Evolutionary conservation across 1,140 invertebrate genomes (phyloP).

Genomic region (Papilio xuthus): DNA sequence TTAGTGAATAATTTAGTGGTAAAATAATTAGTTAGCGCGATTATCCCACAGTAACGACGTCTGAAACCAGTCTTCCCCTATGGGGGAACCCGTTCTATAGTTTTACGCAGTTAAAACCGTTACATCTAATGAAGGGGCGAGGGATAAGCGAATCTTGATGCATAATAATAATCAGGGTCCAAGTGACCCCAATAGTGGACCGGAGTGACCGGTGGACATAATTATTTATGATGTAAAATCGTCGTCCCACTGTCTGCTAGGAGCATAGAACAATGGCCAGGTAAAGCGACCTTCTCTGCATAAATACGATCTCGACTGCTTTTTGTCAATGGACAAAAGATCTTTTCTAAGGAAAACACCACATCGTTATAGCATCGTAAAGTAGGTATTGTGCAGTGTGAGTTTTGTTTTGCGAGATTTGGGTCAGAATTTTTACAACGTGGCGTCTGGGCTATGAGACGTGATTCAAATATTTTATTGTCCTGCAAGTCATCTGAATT

Average conservation of each 20-base stretch:
- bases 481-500: conserved; percentile 39
- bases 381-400: conserved; percentile 74
- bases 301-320: conserved; percentile 74
- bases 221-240: conserved; percentile 75
- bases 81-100: conserved; percentile 77
- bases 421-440: conserved; percentile 77
- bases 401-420: conserved; percentile 78
- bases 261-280: conserved; percentile 72
- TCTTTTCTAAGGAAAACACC: conserved; percentile 78
- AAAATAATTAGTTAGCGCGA: conserved; percentile 59
- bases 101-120: conserved; percentile 80
- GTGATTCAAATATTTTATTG: conserved; percentile 60
- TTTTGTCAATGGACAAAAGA: conserved; percentile 79
- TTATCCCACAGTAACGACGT: conserved; percentile 39
- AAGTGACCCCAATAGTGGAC: conserved; percentile 72
- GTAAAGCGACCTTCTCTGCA: conserved; percentile 72
- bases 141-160: conserved; percentile 69
- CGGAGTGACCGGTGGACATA: conserved; percentile 72
- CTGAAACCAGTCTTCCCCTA: conserved; percentile 70
- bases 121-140: conserved; percentile 80
- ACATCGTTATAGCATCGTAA: conserved; percentile 80
- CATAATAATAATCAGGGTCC: conserved; percentile 73
- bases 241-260: conserved; percentile 72
- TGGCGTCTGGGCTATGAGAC: conserved; percentile 69
- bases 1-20: conserved; percentile 36